Base-by-base conservation (phyloP, 2,888 invertebrate species). In the Orgyia antiqua region DNA sequence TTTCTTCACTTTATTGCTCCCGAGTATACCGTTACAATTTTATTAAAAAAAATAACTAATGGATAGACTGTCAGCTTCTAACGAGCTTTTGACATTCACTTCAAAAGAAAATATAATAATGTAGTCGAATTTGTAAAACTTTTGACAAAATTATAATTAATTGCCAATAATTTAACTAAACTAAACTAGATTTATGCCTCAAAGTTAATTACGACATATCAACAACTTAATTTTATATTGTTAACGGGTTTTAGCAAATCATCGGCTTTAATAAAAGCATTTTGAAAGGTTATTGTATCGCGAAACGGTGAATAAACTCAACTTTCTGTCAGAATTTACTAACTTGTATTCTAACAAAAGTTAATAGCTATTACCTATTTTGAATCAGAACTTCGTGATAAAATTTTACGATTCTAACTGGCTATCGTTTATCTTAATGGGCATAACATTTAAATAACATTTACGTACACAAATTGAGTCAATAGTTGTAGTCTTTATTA, bases 381-480 rank as follows among this genome's bases (percentile, higher is more conserved):
- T 38, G 44, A 60, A 55, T 59, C 51, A 48, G 48, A 55, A 36
- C 44, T 50, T 34, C 38, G 40, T 45, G 55, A 65, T 67, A 63
- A 63, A 60, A 58, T 60, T 61, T 64, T 60, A 68, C 56, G 50
- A 44, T 46, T 53, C 42, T 50, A 58, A 60, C 45, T 39, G 43
- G 58, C 53, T 54, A 64, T 55, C 54, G 56, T 58, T 65, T 56
- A 57, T 44, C 45, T 61, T 61, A 59, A 65, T 62, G 58, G 57
- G 54, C 49, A 42, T 48, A 58, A 52, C 53, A 57, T 54, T 66
- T 8, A 4, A 18, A 18, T 4, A 18, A 18, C 6, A 18, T 4
- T 18, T 18, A n/a, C n/a, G n/a, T n/a, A n/a, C n/a, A n/a, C n/a
- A n/a, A 23, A n/a, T 15, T 42, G 45, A 42, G 43, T 47, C 43